Percentiles rank a stretch among this genome's conserved stretches.
Conservation (phyloP, 2,888 invertebrate genomes). For the Athripsodes cinereus region DNA sequence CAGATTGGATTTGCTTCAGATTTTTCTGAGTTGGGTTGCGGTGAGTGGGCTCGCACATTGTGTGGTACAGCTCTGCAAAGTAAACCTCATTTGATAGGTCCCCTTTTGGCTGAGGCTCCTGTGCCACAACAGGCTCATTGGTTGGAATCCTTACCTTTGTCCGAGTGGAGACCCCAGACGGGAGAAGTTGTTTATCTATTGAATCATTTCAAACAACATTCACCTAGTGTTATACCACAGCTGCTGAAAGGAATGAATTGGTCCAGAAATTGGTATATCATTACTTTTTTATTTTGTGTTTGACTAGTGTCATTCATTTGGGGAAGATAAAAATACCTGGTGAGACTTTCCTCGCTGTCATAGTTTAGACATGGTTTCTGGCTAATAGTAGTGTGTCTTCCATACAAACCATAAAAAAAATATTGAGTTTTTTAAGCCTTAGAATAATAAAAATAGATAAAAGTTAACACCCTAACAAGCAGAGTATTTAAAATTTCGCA, state of each 20-base stretch:
- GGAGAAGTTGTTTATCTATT: constrained; percentile 34
- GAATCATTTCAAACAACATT: constrained; percentile 37
- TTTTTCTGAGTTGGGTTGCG: constrained; percentile 22
- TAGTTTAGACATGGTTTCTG: no score
- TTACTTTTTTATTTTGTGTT: background rate
- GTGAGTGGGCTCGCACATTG: constrained; percentile 24
- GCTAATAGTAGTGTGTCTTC: no score
- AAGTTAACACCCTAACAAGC: no score
- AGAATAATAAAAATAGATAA: no score
- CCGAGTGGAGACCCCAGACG: constrained; percentile 37
- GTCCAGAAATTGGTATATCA: constrained; percentile 33
- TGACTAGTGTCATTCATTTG: no score
- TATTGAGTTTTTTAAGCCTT: no score
- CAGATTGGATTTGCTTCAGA: constrained; percentile 26
- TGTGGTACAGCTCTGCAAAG: constrained; percentile 18
- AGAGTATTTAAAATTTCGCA: no score
- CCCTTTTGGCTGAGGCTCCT: constrained; percentile 14
- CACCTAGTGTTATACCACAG: constrained; percentile 34
- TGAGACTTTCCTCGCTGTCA: no score
- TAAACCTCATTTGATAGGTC: constrained; percentile 15
- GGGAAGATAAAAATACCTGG: no score
- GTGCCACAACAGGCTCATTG: constrained; percentile 8
- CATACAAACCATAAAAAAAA: no score
- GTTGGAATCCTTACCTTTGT: constrained; percentile 31
- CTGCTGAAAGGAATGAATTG: constrained; percentile 38